Evolutionary conservation across 2,888 invertebrate species (phyloP).

Genomic region (Hetaerina titia): DNA sequence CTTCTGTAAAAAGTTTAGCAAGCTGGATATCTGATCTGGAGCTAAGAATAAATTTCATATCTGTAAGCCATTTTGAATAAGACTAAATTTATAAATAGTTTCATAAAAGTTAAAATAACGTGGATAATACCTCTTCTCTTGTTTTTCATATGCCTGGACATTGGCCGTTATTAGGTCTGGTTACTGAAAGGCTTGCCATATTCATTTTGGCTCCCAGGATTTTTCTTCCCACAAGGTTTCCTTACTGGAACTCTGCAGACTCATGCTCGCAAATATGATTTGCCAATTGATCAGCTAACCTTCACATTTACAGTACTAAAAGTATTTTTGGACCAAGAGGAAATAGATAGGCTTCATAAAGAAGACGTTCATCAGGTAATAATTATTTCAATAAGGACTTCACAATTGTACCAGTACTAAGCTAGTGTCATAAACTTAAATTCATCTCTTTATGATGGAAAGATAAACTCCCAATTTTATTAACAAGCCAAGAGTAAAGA

Average conservation of each 20-base stretch:
- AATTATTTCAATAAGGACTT: not conserved
- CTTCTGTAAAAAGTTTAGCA: slow-evolving; percentile 91
- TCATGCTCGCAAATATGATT: slow-evolving; percentile 89
- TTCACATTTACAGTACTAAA: slow-evolving; percentile 87
- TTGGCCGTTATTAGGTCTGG: slow-evolving; percentile 82
- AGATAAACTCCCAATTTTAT: too few species aligned
- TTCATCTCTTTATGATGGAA: too few species aligned
- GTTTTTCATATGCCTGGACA: not conserved
- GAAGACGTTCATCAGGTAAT: slow-evolving; percentile 73
- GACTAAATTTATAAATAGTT: not conserved
- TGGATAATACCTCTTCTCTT: not conserved
- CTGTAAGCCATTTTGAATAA: slow-evolving; percentile 77
- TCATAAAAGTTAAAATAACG: not conserved
- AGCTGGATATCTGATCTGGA: slow-evolving; percentile 92
- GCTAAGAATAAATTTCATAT: slow-evolving; percentile 88
- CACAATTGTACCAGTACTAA: too few species aligned
- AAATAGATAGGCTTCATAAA: slow-evolving; percentile 80
- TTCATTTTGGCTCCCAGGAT: slow-evolving; percentile 95
- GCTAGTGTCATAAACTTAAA: too few species aligned
- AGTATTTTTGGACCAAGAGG: slow-evolving; percentile 83
- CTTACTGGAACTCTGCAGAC: slow-evolving; percentile 94
- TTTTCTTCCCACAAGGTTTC: slow-evolving; percentile 96
- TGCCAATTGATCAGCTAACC: slow-evolving; percentile 91
- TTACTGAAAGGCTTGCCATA: slow-evolving; percentile 84
- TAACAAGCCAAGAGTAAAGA: too few species aligned